Conservation (phyloP, 2,888 invertebrate genomes). For the Gortyna flavago region DNA sequence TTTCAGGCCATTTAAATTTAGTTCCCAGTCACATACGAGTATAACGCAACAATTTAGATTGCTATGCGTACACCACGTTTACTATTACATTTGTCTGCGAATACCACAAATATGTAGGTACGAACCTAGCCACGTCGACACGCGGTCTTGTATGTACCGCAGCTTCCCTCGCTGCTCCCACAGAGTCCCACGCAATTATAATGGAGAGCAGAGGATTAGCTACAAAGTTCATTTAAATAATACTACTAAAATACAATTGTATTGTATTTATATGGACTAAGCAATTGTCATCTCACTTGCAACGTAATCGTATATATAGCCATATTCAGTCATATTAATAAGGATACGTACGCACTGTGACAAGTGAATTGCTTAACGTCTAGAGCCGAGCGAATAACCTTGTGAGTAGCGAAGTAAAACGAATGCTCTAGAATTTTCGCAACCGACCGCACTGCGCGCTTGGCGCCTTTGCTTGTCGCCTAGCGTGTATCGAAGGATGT, state of each 20-base stretch:
- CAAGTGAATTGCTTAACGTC: no score
- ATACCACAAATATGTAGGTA: slow-evolving; percentile 62
- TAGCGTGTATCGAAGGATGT: no score
- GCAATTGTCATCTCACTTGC: slow-evolving; percentile 34
- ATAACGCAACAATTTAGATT: slow-evolving; percentile 38
- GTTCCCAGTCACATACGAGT: neutral
- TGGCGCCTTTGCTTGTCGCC: no score
- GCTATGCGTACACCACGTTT: slow-evolving; percentile 17
- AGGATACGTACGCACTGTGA: no score
- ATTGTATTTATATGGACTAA: slow-evolving; percentile 53
- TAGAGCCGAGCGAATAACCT: no score
- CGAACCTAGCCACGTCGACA: slow-evolving; percentile 37
- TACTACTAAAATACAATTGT: slow-evolving; percentile 67
- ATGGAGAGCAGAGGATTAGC: slow-evolving; percentile 70
- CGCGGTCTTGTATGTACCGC: slow-evolving; percentile 51
- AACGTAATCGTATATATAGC: neutral
- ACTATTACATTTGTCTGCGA: slow-evolving; percentile 42
- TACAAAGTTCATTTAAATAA: slow-evolving; percentile 73
- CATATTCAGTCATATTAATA: no score
- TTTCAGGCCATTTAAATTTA: neutral
- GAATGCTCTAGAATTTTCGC: no score
- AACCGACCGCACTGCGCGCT: no score
- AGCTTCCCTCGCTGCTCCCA: slow-evolving; percentile 34
- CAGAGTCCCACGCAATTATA: slow-evolving; percentile 68
- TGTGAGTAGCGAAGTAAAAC: no score